Evolutionary conservation across 1,140 invertebrate genomes (phyloP).

Genomic region (Tetragnatha versicolor): DNA sequence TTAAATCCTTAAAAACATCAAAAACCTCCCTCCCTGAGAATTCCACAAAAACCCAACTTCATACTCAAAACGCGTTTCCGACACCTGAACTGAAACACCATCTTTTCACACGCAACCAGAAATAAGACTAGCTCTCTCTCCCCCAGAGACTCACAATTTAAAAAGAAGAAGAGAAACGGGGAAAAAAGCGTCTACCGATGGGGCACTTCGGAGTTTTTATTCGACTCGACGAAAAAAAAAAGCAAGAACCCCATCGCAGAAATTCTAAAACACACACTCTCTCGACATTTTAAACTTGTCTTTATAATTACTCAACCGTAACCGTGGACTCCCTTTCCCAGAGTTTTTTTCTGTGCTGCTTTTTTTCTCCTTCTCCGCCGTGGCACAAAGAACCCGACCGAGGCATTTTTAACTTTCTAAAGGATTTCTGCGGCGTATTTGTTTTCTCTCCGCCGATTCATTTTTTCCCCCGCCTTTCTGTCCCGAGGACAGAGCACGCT

Average conservation of each 20-base stretch:
- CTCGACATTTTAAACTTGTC: conserved; percentile 9
- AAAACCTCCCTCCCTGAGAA: no score
- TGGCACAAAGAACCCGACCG: conserved; percentile 15
- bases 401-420: conserved; percentile 45
- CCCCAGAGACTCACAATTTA: no score
- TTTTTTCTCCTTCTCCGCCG: not conserved
- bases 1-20: no score
- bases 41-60: no score
- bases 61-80: no score
- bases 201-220: not conserved
- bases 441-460: not conserved
- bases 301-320: conserved; percentile 38
- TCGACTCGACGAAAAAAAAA: not conserved
- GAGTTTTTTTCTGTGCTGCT: not conserved
- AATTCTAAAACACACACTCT: not conserved
- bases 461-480: not conserved
- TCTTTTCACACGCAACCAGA: not conserved
- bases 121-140: not conserved
- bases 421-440: conserved; percentile 37
- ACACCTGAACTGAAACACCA: no score
- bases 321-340: not conserved
- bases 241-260: not conserved
- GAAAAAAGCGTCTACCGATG: not conserved
- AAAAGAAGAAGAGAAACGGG: no score
- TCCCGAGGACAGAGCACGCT: conserved; percentile 14